phyloP scores from a whole-genome alignment of 2,797 vertebrate species.

The Eulemur albifrons region DNA sequence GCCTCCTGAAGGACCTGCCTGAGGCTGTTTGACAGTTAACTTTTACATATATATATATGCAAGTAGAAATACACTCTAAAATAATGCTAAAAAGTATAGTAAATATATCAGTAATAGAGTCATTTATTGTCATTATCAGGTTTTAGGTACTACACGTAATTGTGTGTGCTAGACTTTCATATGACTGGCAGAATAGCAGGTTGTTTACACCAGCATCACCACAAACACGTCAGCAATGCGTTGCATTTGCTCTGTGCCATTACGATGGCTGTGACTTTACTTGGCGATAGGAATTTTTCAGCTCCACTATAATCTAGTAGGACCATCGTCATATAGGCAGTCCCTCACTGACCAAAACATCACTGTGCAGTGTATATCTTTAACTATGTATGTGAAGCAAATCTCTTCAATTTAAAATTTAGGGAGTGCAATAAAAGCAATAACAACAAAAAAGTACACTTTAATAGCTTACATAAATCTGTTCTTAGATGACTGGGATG shows the following conservation, averaged over 20 bases:
- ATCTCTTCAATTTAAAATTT: neutral
- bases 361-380: neutral
- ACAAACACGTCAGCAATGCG: neutral
- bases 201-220: neutral
- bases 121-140: neutral
- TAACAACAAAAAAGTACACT: neutral
- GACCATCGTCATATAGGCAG: neutral
- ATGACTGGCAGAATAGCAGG: neutral
- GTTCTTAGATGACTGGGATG: neutral
- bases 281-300: neutral
- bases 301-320: neutral
- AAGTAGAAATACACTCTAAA: neutral
- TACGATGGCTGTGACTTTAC: neutral
- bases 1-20: neutral
- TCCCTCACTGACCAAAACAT: neutral
- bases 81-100: neutral
- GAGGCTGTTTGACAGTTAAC: neutral
- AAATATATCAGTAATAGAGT: neutral
- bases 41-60: neutral
- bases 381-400: neutral
- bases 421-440: neutral
- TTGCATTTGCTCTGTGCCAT: too few species aligned
- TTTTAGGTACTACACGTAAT: neutral
- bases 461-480: neutral
- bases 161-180: neutral